phyloP scores from a whole-genome alignment of 1,140 invertebrate genomes.

The Eumeta japonica region DNA sequence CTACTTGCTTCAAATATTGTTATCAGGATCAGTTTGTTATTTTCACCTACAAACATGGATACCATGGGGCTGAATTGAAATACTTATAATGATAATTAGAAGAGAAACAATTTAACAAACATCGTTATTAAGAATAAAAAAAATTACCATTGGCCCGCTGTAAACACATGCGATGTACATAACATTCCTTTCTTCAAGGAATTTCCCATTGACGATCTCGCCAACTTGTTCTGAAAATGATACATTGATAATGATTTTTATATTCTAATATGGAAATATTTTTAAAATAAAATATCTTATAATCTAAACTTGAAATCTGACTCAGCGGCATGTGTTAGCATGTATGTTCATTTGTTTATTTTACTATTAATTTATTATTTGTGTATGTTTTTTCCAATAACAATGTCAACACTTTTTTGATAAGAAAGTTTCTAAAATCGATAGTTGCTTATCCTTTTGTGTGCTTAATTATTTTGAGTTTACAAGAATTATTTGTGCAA shows the following conservation, averaged over 20 bases:
- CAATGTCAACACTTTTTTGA: too few relatives aligned
- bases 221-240: neutral
- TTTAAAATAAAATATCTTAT: too few relatives aligned
- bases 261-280: too few relatives aligned
- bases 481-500: too few relatives aligned
- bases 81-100: neutral
- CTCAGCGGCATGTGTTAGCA: too few relatives aligned
- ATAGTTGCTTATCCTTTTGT: too few relatives aligned
- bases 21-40: neutral
- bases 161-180: slow-evolving; percentile 2
- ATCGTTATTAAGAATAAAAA: neutral
- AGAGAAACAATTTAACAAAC: neutral
- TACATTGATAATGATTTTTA: neutral
- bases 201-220: neutral
- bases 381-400: too few relatives aligned
- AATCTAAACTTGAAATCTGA: too few relatives aligned
- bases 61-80: neutral
- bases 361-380: too few relatives aligned
- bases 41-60: slow-evolving; percentile 11
- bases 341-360: too few relatives aligned
- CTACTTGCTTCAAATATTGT: neutral
- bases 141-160: neutral
- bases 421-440: too few relatives aligned
- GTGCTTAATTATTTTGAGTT: too few relatives aligned
- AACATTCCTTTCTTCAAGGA: neutral